Conservation (phyloP, 2,113 vertebrate species). For the Lagopus leucura region DNA sequence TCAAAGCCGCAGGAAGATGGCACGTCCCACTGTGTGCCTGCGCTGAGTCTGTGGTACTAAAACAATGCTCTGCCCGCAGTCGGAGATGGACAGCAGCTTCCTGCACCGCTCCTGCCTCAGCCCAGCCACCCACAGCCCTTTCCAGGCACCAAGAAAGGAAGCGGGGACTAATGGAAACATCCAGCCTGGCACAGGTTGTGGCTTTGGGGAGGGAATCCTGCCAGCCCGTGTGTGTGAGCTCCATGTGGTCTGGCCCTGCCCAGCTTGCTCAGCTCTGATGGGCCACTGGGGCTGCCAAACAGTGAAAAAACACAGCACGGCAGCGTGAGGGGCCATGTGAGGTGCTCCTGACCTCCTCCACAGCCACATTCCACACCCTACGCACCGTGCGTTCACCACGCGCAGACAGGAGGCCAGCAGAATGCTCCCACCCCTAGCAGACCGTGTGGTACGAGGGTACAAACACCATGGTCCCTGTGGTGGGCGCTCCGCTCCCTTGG, state of each 20-base stretch:
- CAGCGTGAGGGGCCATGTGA: background rate
- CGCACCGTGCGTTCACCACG: background rate
- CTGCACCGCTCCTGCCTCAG: background rate
- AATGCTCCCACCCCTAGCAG: background rate
- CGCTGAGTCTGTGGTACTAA: background rate
- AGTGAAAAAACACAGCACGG: background rate
- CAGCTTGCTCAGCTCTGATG: background rate
- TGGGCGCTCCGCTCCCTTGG: background rate
- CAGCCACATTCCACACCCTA: background rate
- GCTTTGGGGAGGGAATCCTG: constrained; percentile 3
- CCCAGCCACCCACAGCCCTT: background rate
- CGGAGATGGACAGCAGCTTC: background rate
- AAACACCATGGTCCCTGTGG: accelerated
- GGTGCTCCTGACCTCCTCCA: background rate
- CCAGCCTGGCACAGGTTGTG: background rate
- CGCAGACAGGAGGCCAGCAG: background rate
- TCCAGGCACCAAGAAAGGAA: constrained; percentile 42
- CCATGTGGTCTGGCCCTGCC: constrained; percentile 17
- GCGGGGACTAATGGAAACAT: constrained; percentile 11
- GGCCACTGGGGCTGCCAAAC: background rate
- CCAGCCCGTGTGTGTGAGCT: constrained; percentile 44
- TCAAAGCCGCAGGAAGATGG: background rate
- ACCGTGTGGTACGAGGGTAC: accelerated
- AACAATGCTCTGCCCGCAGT: background rate
- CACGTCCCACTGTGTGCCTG: background rate